phyloP scores from a whole-genome alignment of 2,797 vertebrate species.

The Numenius phaeopus region DNA sequence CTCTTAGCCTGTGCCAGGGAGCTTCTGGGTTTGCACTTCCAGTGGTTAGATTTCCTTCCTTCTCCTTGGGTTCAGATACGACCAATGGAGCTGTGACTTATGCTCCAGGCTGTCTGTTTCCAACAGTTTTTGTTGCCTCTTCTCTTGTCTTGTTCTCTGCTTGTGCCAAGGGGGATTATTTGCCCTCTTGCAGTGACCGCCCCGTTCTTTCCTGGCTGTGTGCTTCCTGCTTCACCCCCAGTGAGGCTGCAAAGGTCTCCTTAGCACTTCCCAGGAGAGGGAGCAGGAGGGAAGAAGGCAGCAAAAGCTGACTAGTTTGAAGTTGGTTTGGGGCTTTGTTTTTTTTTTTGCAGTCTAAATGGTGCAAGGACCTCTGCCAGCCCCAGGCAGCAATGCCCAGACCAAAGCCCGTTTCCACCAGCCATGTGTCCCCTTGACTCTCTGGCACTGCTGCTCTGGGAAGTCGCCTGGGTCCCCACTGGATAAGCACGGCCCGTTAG shows the following conservation, averaged over 20 bases:
- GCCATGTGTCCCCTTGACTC: neutral
- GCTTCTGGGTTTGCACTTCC: neutral
- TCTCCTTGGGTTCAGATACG: neutral
- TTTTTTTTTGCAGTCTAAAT: neutral
- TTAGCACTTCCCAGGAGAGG: neutral
- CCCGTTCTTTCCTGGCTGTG: neutral
- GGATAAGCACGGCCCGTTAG: accelerated
- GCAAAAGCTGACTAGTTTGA: neutral
- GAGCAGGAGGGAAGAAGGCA: neutral
- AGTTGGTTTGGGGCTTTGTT: neutral
- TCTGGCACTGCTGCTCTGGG: neutral
- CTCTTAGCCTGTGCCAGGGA: neutral
- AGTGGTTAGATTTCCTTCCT: neutral
- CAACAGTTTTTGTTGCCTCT: neutral
- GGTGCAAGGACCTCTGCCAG: neutral
- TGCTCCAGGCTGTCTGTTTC: neutral
- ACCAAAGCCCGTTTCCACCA: neutral
- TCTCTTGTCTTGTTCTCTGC: neutral
- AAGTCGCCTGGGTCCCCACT: neutral
- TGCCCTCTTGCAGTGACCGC: neutral
- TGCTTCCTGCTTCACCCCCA: neutral
- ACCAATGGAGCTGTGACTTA: neutral
- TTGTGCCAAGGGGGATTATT: neutral
- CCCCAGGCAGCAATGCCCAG: neutral
- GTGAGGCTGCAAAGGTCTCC: neutral